These are phyloP conservation scores for Diabrotica undecimpunctata DNA, from an alignment of 1,140 invertebrate genomes.

Conservation along the genomic window DNA sequence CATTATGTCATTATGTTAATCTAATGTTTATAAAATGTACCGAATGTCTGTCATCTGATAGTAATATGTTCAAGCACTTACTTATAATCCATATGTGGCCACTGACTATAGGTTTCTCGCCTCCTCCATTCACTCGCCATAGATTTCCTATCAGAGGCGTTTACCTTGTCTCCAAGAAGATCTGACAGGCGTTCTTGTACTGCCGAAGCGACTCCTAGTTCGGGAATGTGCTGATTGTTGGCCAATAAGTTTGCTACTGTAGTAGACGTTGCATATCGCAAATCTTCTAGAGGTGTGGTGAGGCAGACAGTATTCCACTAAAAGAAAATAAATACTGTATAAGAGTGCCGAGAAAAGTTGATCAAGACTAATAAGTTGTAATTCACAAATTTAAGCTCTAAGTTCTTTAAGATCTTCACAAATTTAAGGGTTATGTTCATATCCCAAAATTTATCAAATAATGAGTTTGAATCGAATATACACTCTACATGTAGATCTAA, in stretches of 20 bases:
- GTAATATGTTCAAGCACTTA: conserved; percentile 47
- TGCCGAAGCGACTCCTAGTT: conserved; percentile 81
- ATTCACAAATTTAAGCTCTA: background rate
- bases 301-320: conserved; percentile 90
- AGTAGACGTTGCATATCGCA: conserved; percentile 73
- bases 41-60: too few species aligned
- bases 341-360: background rate
- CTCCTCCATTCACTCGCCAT: conserved; percentile 92
- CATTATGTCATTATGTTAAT: too few species aligned
- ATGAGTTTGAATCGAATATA: too few species aligned
- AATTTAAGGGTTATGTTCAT: too few species aligned
- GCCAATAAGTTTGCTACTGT: conserved; percentile 78
- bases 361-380: background rate
- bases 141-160: conserved; percentile 60
- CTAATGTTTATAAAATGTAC: too few species aligned
- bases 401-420: too few species aligned
- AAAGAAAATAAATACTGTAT: conserved; percentile 36
- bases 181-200: conserved; percentile 81
- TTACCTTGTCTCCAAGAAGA: conserved; percentile 59
- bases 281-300: conserved; percentile 69
- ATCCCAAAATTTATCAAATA: too few species aligned
- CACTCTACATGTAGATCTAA: too few species aligned
- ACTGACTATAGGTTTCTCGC: conserved; percentile 84
- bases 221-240: conserved; percentile 77
- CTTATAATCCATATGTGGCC: conserved; percentile 97